Evolutionary conservation across 1,140 invertebrate species (phyloP), one percentile per base, ranked within the genome.

Genomic region (Drosophila neocordata): DNA sequence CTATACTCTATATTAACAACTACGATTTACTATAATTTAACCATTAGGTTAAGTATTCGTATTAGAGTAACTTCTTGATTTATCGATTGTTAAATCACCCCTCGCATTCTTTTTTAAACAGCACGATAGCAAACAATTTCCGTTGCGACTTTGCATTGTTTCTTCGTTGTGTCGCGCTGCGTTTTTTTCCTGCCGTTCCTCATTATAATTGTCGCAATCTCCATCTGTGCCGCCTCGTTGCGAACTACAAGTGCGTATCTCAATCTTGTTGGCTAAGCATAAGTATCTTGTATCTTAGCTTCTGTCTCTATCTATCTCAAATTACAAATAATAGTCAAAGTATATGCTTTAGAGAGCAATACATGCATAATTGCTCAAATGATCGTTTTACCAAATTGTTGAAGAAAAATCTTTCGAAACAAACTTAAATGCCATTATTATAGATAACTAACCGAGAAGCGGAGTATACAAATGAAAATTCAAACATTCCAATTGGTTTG

Each of bases 171-270:
- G 41, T 20, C 41, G 41, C 65, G 73, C 62, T 81, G 73, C 78
- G 57, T 66, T 44, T 7, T 13, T 44, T 2, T 4, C 4, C 24
- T 4, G 4, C 4, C 41, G 41, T 48, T 48, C 41, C 74, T 75
- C 83, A 78, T 85, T 85, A 78, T 87, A 85, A 85, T 85, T 85
- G 81, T 85, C 82, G 81, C 73, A 76, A 75, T 75, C 73, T 76
- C 55, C 57, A 85, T 85, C 73, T 70, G 81, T 87, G 81, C 81
- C 81, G 81, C 81, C 81, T 87, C 70, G 81, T 82, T 85, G 82
- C 77, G 48, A 66, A 38, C 71, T 55, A 85, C 77, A 85, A 87
- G 78, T 87, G 81, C 81, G 82, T 87, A 87, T 65, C 64, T 70
- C 37, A 52, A 37, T 35, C 56, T 62, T 20, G 13, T 37, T 24